Evolutionary conservation across 2,113 vertebrate genomes (phyloP), one percentile per base, ranked within the genome.

Genomic region (Pseudonaja textilis): DNA sequence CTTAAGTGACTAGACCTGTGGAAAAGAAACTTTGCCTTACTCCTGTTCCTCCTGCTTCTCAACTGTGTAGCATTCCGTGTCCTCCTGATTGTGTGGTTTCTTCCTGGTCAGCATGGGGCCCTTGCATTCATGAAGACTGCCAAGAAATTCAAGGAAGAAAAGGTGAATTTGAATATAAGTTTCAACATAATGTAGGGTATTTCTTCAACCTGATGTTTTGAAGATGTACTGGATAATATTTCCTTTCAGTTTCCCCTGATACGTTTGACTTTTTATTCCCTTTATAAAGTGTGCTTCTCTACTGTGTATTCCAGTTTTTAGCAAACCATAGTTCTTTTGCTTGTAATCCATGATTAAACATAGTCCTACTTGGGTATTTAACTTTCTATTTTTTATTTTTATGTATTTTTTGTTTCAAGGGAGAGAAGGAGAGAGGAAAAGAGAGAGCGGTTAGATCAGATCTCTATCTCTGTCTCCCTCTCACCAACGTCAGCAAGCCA

Each of bases 81-180:
- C 98, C 97, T 7, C 97, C 97, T 0, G 95, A 96, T 88, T 99
- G 99, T 22, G 89, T 97, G 6, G 97, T 99, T 23, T 98, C 99
- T 11, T 91, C 95, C 74, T 99, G 99, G 99, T 98, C 98, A 0
- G 64, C 91, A 16, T 99, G 99, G 99, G 98, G 98, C 1, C 92
- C 96, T 81, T 99, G 99, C 91, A 85, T 98, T 57, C 97, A 97
- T 0, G 99, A 99, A 95, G 98, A 97, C 98, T 99, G 99, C 95
- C 97, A 93, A n/a, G 98, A 98, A 88, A 98, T 91, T 90, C 98
- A 98, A 10, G 98, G 98, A 42, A 98, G 96, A 87, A 99, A 98
- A 99, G 99, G 99, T 99, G 92, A 42, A 50, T 87, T 87, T 54
- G n/a, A 88, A 95, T 4, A 16, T 4, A n/a, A 87, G 14, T 39